These are phyloP conservation scores for Matsumyia berberina DNA, from an alignment of 2,888 invertebrate genomes.

Conservation along the genomic window DNA sequence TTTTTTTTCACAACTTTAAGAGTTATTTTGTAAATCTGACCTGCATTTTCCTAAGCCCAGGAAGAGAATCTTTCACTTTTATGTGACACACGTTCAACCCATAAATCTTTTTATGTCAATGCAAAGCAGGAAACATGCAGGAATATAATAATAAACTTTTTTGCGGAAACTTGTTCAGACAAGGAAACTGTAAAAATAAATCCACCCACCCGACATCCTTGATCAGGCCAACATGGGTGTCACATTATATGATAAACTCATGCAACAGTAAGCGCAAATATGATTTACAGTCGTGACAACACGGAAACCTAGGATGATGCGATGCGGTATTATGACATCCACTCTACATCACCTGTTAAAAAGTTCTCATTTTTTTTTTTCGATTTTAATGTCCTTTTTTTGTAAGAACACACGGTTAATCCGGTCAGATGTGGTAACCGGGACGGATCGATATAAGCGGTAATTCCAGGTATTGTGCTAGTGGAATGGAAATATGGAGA, in stretches of 20 bases:
- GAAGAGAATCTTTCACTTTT: too few relatives aligned
- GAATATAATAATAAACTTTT: neutral
- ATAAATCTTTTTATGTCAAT: neutral
- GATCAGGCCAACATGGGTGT: conserved; percentile 5
- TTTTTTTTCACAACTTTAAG: too few relatives aligned
- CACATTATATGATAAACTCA: conserved; percentile 4
- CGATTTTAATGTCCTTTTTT: neutral
- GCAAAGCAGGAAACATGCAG: neutral
- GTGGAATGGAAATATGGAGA: neutral
- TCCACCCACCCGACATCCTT: neutral
- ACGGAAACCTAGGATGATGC: neutral
- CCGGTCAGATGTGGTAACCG: conserved; percentile 10
- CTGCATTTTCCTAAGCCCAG: too few relatives aligned
- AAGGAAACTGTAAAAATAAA: neutral
- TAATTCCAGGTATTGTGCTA: neutral
- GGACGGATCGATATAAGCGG: conserved; percentile 9
- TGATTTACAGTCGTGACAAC: conserved; percentile 18
- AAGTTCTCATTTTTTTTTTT: neutral
- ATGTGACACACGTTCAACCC: neutral
- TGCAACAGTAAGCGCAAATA: conserved; percentile 8
- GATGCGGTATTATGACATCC: conserved; percentile 17
- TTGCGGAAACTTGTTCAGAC: conserved; percentile 19
- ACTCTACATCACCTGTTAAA: conserved; percentile 11
- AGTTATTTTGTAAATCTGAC: too few relatives aligned
- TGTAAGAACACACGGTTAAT: conserved; percentile 6